Percentiles rank a stretch among this genome's conserved stretches.
These are phyloP conservation scores for Harpegnathos saltator DNA, from an alignment of 1,140 invertebrate genomes.

Conservation along the genomic window DNA sequence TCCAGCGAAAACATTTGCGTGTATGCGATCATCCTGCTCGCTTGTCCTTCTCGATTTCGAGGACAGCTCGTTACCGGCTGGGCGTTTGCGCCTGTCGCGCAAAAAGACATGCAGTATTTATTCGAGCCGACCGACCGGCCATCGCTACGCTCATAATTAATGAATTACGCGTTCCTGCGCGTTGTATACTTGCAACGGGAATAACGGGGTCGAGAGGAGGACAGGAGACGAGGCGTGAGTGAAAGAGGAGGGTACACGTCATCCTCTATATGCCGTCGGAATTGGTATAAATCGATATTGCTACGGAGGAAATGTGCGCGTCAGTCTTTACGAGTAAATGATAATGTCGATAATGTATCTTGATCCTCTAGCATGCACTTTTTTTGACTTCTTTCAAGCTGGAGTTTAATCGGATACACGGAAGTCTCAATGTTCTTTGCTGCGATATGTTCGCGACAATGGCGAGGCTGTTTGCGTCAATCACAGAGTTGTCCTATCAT, in stretches of 20 bases:
- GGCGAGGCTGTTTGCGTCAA: slow-evolving; percentile 32
- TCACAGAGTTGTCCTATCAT: slow-evolving; percentile 42
- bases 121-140: background rate
- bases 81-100: background rate
- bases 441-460: slow-evolving; percentile 19
- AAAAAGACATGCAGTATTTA: background rate
- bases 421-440: slow-evolving; percentile 1
- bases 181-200: background rate
- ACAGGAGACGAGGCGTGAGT: no score
- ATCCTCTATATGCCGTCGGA: background rate
- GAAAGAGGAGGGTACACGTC: background rate
- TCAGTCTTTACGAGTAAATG: background rate
- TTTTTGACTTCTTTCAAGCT: background rate
- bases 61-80: background rate
- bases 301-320: background rate
- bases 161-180: background rate
- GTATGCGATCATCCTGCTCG: slow-evolving; percentile 27
- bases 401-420: background rate
- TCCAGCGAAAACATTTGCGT: slow-evolving; percentile 36
- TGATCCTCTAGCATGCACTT: no score
- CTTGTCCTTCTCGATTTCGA: slow-evolving; percentile 24
- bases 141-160: background rate
- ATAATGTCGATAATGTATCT: background rate
- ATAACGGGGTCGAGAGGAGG: background rate
- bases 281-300: background rate